Base-by-base conservation (phyloP, 2,797 vertebrate species). In the Ceryle rudis region DNA sequence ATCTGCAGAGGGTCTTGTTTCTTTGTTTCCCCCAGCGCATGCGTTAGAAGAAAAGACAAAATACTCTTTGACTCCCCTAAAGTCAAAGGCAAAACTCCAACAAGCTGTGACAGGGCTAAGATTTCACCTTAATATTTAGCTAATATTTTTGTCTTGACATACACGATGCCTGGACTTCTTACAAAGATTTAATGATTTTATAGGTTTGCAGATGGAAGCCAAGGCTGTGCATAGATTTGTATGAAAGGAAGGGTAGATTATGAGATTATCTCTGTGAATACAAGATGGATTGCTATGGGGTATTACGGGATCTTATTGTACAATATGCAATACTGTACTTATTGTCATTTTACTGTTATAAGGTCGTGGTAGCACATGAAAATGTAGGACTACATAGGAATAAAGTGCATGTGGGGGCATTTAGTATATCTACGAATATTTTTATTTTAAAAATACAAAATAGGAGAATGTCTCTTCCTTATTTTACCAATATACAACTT, bases 21-120 rank as follows among this genome's bases (percentile, higher is more conserved):
- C 70, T 93, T 93, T 94, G 51, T 86, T 91, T 42, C 16, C 28
- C 49, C 46, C 79, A 72, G 54, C 29, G 78, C 20, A 15, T 21
- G 23, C 17, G 25, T 42, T 64, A 42, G 81, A 57, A 87, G 33
- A 77, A 77, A 89, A 77, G 60, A 37, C 16, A 74, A 89, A 94
- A 80, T 91, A 46, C 13, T 60, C 72, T 77, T 60, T 91, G 62
- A 72, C 37, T 90, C 33, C 51, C 37, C 35, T 70, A 46, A 94
- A 94, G 75, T 88, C 49, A 86, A 90, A 92, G 69, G 35, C 84
- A 88, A n/a, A 88, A 46, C 9, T 81, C 81, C 55, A 89, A 42
- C 25, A 86, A 66, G 42, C 54, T 86, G 55, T 87, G 77, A 74
- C 73, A 83, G 20, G 39, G 17, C 35, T 51, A 79, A 73, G 69